Percentiles rank a stretch among this genome's conserved stretches.
Evolutionary conservation across 2,113 vertebrate genomes (phyloP).

Genomic region (Jaculus jaculus): DNA sequence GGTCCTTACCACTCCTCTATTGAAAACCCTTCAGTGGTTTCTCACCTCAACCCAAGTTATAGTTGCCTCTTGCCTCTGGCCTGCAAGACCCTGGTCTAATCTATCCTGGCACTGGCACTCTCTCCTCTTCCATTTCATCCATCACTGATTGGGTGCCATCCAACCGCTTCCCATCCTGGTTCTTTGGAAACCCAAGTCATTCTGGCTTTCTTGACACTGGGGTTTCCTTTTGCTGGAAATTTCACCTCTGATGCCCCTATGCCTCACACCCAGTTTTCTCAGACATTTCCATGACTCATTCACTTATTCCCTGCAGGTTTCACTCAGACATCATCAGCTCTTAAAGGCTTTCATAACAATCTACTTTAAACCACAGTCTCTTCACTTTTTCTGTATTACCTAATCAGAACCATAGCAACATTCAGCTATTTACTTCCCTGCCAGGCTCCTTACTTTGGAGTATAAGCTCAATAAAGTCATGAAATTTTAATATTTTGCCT

Average conservation of each 20-base stretch:
- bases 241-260: neutral
- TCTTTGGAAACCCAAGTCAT: neutral
- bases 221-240: neutral
- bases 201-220: neutral
- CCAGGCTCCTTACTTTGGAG: neutral
- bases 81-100: neutral
- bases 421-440: neutral
- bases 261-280: neutral
- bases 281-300: neutral
- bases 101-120: neutral
- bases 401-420: neutral
- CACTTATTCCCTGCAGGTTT: neutral
- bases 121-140: neutral
- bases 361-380: neutral
- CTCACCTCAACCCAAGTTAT: neutral
- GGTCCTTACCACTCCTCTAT: neutral
- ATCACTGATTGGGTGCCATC: neutral
- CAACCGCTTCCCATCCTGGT: neutral
- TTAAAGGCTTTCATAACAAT: neutral
- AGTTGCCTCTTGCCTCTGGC: neutral
- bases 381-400: neutral
- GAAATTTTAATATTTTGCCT: neutral
- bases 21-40: neutral
- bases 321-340: neutral
- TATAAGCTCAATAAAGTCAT: neutral